phyloP scores from a whole-genome alignment of 92 coral and sea anemone genomes.

The Scolanthus callimorphus region DNA sequence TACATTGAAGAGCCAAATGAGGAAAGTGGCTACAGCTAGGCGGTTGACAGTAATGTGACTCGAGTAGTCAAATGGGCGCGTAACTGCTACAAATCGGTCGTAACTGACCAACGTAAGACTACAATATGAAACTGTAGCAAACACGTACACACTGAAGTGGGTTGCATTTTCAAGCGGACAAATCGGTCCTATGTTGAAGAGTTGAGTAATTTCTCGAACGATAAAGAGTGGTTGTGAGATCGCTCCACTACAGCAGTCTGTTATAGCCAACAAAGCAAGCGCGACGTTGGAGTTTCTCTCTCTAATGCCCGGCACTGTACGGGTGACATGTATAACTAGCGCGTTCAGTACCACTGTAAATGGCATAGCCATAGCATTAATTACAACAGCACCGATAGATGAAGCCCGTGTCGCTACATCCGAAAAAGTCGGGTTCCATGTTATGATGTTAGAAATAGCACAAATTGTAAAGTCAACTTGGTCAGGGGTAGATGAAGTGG shows the following conservation, averaged over 20 bases:
- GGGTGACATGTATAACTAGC: not conserved
- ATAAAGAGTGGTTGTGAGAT: constrained; percentile 4
- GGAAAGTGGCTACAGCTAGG: not conserved
- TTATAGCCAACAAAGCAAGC: not conserved
- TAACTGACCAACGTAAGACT: not conserved
- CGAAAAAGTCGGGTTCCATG: constrained; percentile 6
- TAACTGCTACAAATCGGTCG: constrained; percentile 2
- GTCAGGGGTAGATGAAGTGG: too few relatives aligned
- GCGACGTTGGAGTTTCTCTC: not conserved
- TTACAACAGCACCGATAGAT: constrained; percentile 1
- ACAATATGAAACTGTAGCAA: not conserved
- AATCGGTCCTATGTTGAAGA: not conserved
- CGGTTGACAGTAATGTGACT: not conserved
- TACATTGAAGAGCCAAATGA: constrained; percentile 1
- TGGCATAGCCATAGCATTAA: not conserved
- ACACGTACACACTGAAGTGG: not conserved
- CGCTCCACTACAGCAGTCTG: constrained; percentile 2
- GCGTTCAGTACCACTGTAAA: constrained; percentile 3
- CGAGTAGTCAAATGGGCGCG: not conserved
- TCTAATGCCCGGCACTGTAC: not conserved
- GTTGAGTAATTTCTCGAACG: not conserved
- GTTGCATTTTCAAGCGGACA: not conserved
- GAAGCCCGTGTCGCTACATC: not conserved
- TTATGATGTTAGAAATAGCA: not conserved
- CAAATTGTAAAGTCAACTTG: not conserved